phyloP scores from a whole-genome alignment of 1,140 invertebrate species.

The Drosophila micromelanica region DNA sequence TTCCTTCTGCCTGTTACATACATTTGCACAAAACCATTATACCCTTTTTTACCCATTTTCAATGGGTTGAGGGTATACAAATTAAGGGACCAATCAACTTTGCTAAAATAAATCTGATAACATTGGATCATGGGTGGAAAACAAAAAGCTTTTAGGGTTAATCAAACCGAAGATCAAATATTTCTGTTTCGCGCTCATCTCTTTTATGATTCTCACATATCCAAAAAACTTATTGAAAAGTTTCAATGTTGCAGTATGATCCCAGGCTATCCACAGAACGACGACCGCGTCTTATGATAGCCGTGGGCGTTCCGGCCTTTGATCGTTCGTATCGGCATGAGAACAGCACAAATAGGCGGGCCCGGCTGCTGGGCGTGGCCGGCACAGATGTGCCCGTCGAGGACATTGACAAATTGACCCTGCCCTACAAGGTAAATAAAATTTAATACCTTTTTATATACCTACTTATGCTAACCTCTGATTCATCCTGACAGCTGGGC shows the following conservation, averaged over 20 bases:
- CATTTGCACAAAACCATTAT: too few relatives aligned
- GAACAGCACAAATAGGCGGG: slow-evolving; percentile 87
- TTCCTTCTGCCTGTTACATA: too few relatives aligned
- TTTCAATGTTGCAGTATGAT: slow-evolving; percentile 60
- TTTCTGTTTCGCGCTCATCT: neutral
- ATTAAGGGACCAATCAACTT: too few relatives aligned
- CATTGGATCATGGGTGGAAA: too few relatives aligned
- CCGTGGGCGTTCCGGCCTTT: slow-evolving; percentile 94
- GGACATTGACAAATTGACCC: slow-evolving; percentile 93
- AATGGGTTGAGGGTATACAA: too few relatives aligned
- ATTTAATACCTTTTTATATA: too few relatives aligned
- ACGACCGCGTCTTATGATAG: slow-evolving; percentile 89
- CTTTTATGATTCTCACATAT: too few relatives aligned
- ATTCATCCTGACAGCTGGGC: slow-evolving; percentile 88
- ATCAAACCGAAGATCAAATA: too few relatives aligned
- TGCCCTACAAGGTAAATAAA: slow-evolving; percentile 90
- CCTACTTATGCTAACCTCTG: fast-evolving
- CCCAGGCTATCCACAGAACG: slow-evolving; percentile 85
- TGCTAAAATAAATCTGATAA: too few relatives aligned
- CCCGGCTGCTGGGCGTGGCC: slow-evolving; percentile 94
- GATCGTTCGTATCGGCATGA: slow-evolving; percentile 88
- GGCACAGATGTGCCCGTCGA: slow-evolving; percentile 97
- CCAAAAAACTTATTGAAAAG: neutral
- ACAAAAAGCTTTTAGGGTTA: too few relatives aligned
- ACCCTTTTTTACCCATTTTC: too few relatives aligned